Evolutionary conservation across 2,113 vertebrate species (phyloP).

Genomic region (Indicator maculatus): DNA sequence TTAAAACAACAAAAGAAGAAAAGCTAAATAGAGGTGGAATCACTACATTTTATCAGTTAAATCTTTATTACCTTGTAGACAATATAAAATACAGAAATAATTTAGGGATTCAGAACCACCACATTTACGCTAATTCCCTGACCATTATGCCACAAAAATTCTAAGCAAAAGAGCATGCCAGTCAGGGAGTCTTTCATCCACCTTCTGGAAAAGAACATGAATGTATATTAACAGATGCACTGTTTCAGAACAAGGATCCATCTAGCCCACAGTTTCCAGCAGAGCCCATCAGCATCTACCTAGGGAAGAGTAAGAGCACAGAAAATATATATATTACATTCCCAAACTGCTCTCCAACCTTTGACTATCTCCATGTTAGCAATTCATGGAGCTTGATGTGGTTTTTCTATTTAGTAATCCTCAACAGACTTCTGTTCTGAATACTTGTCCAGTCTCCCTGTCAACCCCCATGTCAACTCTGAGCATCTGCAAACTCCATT

Average conservation of each 20-base stretch:
- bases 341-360: neutral
- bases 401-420: neutral
- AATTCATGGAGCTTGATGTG: neutral
- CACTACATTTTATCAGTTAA: neutral
- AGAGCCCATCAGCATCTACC: neutral
- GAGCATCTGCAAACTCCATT: neutral
- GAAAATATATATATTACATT: neutral
- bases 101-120: neutral
- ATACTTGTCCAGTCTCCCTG: neutral
- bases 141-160: neutral
- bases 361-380: neutral
- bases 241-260: neutral
- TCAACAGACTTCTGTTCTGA: neutral
- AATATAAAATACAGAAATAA: neutral
- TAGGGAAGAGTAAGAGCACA: neutral
- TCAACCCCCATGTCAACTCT: neutral
- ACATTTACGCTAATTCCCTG: neutral
- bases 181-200: neutral
- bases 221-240: neutral
- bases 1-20: neutral
- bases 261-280: neutral
- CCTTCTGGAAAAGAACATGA: neutral
- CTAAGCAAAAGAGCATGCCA: neutral
- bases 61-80: neutral
- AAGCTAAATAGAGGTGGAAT: rapidly evolving